Evolutionary conservation across 2,797 vertebrate genomes (phyloP).

Genomic region (Sebastes minor): DNA sequence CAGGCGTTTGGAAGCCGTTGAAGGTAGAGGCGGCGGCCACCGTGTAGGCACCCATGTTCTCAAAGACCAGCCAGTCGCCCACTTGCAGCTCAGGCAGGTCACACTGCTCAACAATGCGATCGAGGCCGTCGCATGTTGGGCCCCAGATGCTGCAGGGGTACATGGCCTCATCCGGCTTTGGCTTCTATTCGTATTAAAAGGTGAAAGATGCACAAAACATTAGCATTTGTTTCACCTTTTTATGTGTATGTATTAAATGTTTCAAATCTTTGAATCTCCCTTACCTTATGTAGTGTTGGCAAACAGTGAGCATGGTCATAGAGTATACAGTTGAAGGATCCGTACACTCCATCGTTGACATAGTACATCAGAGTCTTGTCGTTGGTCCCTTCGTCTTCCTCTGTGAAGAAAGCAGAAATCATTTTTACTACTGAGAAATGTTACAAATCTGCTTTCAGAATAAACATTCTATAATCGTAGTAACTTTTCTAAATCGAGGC

Average conservation of each 20-base stretch:
- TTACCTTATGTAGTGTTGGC: conserved; percentile 91
- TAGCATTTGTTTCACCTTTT: background rate
- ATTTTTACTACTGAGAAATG: background rate
- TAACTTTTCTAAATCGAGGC: background rate
- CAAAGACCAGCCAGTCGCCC: conserved; percentile 96
- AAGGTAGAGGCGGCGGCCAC: conserved; percentile 95
- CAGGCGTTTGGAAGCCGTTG: conserved; percentile 95
- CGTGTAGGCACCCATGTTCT: conserved; percentile 98
- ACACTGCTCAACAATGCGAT: conserved; percentile 93
- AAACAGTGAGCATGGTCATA: conserved; percentile 94
- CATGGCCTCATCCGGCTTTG: conserved; percentile 91
- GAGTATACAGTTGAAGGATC: conserved; percentile 97
- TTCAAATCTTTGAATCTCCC: background rate
- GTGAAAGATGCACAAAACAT: background rate
- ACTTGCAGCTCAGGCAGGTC: conserved; percentile 91
- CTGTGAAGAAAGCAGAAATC: conserved; percentile 61
- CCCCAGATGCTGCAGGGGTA: conserved; percentile 97
- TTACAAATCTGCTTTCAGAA: background rate
- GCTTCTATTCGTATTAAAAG: conserved; percentile 78
- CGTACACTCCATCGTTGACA: conserved; percentile 96
- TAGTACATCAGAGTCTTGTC: conserved; percentile 97
- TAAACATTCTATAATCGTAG: background rate
- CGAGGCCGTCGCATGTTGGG: conserved; percentile 95
- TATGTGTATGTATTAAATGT: background rate
- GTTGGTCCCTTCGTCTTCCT: conserved; percentile 88